phyloP scores from a whole-genome alignment of 2,888 invertebrate genomes.

The Dione vanillae region DNA sequence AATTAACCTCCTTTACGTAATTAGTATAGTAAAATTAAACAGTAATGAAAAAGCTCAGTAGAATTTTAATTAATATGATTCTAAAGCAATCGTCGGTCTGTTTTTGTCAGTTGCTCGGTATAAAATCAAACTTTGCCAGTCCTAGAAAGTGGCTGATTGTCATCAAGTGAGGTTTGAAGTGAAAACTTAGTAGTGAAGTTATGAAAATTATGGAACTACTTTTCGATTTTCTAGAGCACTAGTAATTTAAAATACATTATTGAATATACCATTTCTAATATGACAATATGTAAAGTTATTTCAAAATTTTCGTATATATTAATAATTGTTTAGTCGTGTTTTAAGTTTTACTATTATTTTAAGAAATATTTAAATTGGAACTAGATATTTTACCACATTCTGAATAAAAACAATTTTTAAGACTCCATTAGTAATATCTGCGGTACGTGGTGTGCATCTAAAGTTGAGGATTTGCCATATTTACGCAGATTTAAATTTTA shows the following conservation, averaged over 20 bases:
- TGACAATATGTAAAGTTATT: no score
- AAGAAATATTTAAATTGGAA: constrained; percentile 15
- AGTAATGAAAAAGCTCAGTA: not conserved
- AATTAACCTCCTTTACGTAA: not conserved
- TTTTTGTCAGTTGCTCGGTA: constrained; percentile 33
- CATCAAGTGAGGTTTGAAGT: constrained; percentile 21
- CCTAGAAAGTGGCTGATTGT: constrained; percentile 23
- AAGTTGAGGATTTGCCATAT: constrained; percentile 49
- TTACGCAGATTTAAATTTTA: constrained; percentile 23
- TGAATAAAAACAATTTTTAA: constrained; percentile 55
- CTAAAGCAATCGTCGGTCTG: constrained; percentile 14
- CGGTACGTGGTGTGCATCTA: constrained; percentile 55
- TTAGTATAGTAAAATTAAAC: not conserved
- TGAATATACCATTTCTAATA: no score
- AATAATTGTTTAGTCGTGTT: not conserved
- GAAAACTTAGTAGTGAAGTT: constrained; percentile 14
- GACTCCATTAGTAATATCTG: constrained; percentile 57
- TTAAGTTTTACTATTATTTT: not conserved
- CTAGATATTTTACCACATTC: constrained; percentile 27
- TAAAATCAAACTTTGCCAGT: constrained; percentile 30
- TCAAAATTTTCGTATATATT: no score
- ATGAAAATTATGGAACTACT: constrained; percentile 26
- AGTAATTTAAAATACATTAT: no score
- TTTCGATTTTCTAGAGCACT: constrained; percentile 2
- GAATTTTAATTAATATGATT: constrained; percentile 12